A percentile compares a stretch with the other conserved stretches of the same genome.
phyloP scores from a whole-genome alignment of 2,888 invertebrate species.

The Tholera decimalis region DNA sequence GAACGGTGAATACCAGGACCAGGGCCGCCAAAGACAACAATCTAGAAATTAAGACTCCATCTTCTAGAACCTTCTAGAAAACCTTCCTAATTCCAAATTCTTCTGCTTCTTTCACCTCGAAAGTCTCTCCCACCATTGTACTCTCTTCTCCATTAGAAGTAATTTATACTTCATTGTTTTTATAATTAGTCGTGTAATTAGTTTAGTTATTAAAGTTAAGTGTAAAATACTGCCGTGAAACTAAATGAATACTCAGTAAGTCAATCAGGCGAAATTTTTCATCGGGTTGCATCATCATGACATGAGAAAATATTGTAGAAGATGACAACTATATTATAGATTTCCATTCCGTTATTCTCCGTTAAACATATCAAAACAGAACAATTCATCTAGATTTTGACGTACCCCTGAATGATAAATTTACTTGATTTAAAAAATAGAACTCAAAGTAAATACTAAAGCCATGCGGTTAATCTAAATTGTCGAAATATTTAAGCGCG shows the following conservation, averaged over 20 bases:
- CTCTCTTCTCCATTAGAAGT: conserved; percentile 63
- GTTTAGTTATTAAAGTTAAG: conserved; percentile 64
- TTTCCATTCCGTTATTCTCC: background rate
- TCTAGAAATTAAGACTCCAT: conserved; percentile 77
- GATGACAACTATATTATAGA: background rate
- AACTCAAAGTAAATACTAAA: too few species aligned
- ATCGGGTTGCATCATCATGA: conserved; percentile 30
- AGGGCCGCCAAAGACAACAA: conserved; percentile 72
- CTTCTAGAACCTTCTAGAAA: conserved; percentile 58
- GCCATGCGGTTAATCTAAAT: background rate
- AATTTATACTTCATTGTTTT: conserved; percentile 71
- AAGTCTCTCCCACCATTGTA: conserved; percentile 70
- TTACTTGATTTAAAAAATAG: background rate
- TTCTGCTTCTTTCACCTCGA: conserved; percentile 57
- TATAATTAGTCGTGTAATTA: conserved; percentile 73
- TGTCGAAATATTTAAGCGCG: background rate
- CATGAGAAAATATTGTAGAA: background rate
- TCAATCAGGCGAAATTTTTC: conserved; percentile 46
- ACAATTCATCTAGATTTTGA: background rate
- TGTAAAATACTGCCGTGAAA: conserved; percentile 68
- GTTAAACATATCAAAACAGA: background rate
- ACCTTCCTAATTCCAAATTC: conserved; percentile 57
- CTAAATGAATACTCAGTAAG: conserved; percentile 63
- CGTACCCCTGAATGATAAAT: background rate
- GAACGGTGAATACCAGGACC: conserved; percentile 74